Evolutionary conservation across 2,797 vertebrate genomes (phyloP).

Genomic region (Clarias laeviceps): DNA sequence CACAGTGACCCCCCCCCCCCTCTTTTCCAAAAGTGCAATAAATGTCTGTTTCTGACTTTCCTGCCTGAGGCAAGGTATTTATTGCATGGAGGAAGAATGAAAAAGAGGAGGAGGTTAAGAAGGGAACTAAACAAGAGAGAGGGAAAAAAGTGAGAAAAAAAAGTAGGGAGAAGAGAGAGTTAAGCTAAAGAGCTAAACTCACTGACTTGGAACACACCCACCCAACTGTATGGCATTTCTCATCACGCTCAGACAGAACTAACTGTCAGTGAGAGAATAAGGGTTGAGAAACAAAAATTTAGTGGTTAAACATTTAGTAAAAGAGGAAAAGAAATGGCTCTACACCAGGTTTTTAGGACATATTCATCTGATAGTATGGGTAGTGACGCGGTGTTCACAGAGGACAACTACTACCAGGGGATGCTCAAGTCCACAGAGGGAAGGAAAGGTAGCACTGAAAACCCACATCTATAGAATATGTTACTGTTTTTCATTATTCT

Average conservation of each 20-base stretch:
- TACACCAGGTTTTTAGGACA: conserved; percentile 61
- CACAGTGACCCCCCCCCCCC: neutral
- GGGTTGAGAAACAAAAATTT: neutral
- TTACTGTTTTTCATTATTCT: neutral
- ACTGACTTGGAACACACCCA: conserved; percentile 67
- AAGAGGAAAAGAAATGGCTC: conserved; percentile 48
- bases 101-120: conserved; percentile 39
- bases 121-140: conserved; percentile 42
- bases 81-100: conserved; percentile 45
- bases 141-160: conserved; percentile 34
- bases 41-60: conserved; percentile 60
- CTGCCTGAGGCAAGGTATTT: conserved; percentile 68
- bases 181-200: conserved; percentile 52
- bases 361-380: conserved; percentile 71
- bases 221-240: conserved; percentile 49
- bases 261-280: conserved; percentile 26
- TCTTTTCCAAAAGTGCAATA: conserved; percentile 46
- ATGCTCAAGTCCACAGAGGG: conserved; percentile 67
- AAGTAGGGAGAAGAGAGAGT: conserved; percentile 50
- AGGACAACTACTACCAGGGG: conserved; percentile 70
- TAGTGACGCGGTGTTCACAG: conserved; percentile 72
- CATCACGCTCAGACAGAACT: conserved; percentile 44
- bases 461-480: neutral
- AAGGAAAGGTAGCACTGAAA: conserved; percentile 74
- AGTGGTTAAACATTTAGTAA: conserved; percentile 7